Evolutionary conservation across 2,888 invertebrate species (phyloP), one percentile per base, ranked within the genome.

Genomic region (Drosophila picticornis): DNA sequence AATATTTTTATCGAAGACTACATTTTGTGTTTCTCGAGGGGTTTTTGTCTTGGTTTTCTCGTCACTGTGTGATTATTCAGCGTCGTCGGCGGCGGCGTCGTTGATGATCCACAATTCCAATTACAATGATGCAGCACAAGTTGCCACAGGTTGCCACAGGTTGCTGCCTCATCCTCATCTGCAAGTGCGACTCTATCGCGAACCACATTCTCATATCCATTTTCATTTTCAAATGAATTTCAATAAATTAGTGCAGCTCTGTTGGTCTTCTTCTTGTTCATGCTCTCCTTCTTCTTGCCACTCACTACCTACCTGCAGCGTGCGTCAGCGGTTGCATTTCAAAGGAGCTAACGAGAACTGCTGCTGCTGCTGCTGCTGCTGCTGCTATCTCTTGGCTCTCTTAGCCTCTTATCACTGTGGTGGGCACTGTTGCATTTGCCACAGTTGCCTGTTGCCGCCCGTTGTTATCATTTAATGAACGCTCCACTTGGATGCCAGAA

Each of bases 401-500:
- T 60, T 61, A 55, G 56, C 50, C 61, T 73, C 60, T 77, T 79
- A 77, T 80, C 80, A 80, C 7, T 36, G 60, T 46, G 71, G 65
- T 27, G 71, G 64, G 64, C 75, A 75, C 46, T 25, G 78, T 78
- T 71, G 77, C 63, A 78, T 75, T 64, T 63, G 69, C 58, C 56
- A 10, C 50, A 19, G 38, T 27, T 55, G 51, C 40, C 38, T 50
- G 50, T 62, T 40, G 78, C 62, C 73, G 81, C 72, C 66, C 59
- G 72, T 63, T 75, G 67, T 90, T 90, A 90, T 90, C 90, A 90
- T 84, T 90, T 90, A 90, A 90, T 90, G 89, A 86, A 85, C 82
- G 76, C 87, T 73, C 78, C 66, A 72, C 59, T 34, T n/a, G 46
- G 34, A 38, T 62, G 29, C 48, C 60, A 58, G 59, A 38, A 56